A percentile compares a stretch with the other conserved stretches of the same genome.
Evolutionary conservation across 2,113 vertebrate genomes (phyloP).

Genomic region (Mastomys coucha): DNA sequence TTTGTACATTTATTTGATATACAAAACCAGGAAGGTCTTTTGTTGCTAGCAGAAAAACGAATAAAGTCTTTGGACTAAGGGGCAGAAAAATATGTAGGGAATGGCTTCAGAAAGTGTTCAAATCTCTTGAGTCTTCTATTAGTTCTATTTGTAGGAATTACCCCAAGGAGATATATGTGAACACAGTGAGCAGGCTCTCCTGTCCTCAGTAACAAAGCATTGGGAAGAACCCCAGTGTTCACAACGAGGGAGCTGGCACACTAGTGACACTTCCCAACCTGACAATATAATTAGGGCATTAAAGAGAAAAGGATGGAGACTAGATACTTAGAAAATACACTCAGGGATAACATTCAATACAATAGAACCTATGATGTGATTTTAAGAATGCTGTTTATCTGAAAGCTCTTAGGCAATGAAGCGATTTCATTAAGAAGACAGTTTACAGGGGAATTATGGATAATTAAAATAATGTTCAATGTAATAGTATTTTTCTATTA

Average conservation of each 20-base stretch:
- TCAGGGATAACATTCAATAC: neutral
- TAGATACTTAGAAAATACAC: neutral
- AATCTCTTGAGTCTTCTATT: neutral
- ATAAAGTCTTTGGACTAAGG: neutral
- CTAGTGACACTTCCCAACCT: neutral
- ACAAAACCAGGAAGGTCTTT: neutral
- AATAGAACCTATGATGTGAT: neutral
- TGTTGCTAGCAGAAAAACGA: neutral
- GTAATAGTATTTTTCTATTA: conserved; percentile 28
- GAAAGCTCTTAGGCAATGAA: conserved; percentile 21
- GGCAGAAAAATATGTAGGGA: neutral
- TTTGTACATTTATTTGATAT: neutral
- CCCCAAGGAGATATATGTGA: neutral
- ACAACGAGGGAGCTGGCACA: neutral
- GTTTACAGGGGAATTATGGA: neutral
- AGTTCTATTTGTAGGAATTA: neutral
- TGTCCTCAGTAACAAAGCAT: neutral
- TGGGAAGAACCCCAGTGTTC: neutral
- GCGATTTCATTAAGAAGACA: conserved; percentile 40
- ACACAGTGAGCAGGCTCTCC: neutral
- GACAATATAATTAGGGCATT: neutral
- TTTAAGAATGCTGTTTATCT: conserved; percentile 24
- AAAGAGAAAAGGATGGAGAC: neutral
- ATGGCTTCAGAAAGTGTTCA: neutral
- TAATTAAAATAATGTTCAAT: conserved; percentile 42